These are phyloP conservation scores for Brachionus asplanchnoidis DNA, from an alignment of 1,140 invertebrate genomes.

Conservation along the genomic window DNA sequence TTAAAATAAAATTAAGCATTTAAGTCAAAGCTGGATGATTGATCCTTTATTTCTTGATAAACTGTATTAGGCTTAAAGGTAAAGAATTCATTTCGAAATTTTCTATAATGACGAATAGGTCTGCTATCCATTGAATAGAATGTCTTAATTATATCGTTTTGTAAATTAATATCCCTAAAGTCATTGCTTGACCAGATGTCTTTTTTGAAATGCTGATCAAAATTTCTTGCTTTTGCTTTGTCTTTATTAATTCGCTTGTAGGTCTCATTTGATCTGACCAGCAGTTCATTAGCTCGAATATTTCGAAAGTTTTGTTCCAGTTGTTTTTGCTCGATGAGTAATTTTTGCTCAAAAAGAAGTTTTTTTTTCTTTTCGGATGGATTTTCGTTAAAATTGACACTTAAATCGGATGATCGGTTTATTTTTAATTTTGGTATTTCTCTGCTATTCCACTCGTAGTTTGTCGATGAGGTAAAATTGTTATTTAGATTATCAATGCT, in stretches of 20 bases:
- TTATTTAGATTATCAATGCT: background rate
- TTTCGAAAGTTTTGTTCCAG: background rate
- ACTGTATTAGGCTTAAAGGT: background rate
- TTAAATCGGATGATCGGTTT: background rate
- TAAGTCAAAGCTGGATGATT: background rate
- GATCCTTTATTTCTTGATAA: background rate
- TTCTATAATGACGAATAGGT: background rate
- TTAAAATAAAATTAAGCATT: background rate
- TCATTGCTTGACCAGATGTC: background rate
- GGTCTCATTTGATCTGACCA: background rate
- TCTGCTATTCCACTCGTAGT: slow-evolving; percentile 16
- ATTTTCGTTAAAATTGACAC: background rate
- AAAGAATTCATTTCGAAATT: background rate
- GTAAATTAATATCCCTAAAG: background rate
- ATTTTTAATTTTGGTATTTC: slow-evolving; percentile 25
- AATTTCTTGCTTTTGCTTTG: background rate
- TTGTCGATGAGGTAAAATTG: background rate
- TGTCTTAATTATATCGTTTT: slow-evolving; percentile 19
- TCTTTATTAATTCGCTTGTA: background rate
- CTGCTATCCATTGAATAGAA: slow-evolving; percentile 23
- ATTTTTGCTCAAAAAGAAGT: slow-evolving; percentile 39
- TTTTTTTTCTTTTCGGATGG: background rate
- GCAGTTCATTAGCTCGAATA: background rate
- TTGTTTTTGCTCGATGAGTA: slow-evolving; percentile 14
- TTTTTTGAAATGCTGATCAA: background rate